These are phyloP conservation scores for Ceyx erithaca DNA, from an alignment of 2,797 vertebrate species.

Conservation along the genomic window DNA sequence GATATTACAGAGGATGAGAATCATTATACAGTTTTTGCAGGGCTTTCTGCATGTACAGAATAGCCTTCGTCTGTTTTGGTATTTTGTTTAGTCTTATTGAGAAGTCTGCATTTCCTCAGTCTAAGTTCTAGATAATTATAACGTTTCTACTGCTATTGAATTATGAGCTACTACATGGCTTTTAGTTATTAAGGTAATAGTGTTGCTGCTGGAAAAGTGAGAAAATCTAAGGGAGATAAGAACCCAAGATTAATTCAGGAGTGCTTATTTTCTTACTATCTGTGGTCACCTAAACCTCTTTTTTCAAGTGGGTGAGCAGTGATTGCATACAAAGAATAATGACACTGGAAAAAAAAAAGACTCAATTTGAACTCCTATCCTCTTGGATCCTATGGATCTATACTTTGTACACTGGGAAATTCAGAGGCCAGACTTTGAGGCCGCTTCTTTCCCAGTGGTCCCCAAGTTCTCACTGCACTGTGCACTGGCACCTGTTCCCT, in stretches of 20 bases:
- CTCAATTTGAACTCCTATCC: background rate
- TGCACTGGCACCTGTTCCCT: background rate
- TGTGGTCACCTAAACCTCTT: background rate
- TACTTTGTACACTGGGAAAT: background rate
- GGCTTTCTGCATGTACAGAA: background rate
- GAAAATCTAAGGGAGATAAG: background rate
- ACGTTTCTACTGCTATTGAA: background rate
- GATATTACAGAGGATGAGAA: background rate
- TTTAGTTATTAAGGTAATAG: background rate
- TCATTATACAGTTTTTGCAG: background rate
- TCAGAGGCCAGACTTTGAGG: background rate
- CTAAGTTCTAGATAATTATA: fast-evolving
- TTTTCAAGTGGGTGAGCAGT: background rate
- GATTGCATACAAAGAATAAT: background rate
- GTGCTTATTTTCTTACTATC: background rate
- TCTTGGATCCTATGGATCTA: background rate
- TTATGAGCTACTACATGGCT: background rate
- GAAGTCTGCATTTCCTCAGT: background rate
- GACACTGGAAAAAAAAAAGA: background rate
- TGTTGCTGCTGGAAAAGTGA: background rate
- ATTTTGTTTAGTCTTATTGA: background rate
- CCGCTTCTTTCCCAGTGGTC: background rate
- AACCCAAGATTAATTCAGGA: background rate
- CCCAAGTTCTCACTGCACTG: fast-evolving
- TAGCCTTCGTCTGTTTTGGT: background rate